Evolutionary conservation across 2,113 vertebrate genomes (phyloP), one percentile per base, ranked within the genome.

Genomic region (Arothron firmamentum): DNA sequence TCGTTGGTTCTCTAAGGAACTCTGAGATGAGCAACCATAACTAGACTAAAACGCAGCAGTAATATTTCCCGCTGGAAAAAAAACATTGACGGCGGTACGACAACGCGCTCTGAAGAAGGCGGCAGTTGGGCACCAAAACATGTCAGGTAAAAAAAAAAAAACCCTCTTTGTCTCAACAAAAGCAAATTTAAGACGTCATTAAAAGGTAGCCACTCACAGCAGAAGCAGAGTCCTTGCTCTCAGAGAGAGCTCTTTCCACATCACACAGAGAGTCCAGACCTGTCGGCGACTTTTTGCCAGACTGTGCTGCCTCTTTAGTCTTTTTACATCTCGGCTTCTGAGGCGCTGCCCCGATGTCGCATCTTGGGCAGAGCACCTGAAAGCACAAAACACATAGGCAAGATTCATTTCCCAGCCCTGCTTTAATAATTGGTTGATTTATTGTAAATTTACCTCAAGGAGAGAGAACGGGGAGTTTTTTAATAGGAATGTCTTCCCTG

Each of bases 281-380:
- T 1, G 87, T 68, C 34, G 75, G 80, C 11, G 78, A 89, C 72
- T 91, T 95, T 85, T 91, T 96, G 23, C 84, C 85, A 43, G 83
- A 86, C 8, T 85, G 90, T 28, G 87, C 56, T 16, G 84, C 52
- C 28, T 98, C 96, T 87, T 97, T 99, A 43, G 88, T 28, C 81
- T 93, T 96, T 74, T 95, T 98, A 79, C 89, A 88, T 78, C 92
- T 95, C 28, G 90, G 92, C 84, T 93, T 97, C 61, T 89, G 89
- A 42, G 86, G 84, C 51, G 78, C 79, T 19, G 85, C 69, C 13
- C 92, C 93, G 0, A 92, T 75, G 47, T 98, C 96, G 85, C 93
- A 97, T 19, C 93, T 90, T 54, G 96, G 96, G 76, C 95, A 97
- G 20, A 98, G 80, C 13, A 98, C 96, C 96, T 99, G 51, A 43